Evolutionary conservation across 2,113 vertebrate genomes (phyloP).

Genomic region (Motacilla alba): DNA sequence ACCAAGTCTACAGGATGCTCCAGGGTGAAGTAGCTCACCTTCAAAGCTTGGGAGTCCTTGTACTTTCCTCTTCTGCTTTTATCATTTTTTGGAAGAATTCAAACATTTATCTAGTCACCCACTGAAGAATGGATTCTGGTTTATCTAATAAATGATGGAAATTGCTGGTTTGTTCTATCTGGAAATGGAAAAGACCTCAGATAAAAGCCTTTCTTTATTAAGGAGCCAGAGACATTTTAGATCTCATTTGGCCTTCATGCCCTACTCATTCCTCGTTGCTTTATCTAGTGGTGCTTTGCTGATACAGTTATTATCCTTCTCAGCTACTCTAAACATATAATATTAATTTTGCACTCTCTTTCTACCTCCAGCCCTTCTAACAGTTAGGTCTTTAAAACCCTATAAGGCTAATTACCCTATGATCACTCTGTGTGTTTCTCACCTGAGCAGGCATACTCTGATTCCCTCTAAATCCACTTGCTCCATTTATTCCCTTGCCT

Average conservation of each 20-base stretch:
- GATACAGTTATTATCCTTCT: slow-evolving; percentile 38
- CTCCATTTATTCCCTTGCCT: not conserved
- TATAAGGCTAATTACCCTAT: not conserved
- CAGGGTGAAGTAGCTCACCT: not conserved
- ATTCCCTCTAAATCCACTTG: not conserved
- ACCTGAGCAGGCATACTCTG: not conserved
- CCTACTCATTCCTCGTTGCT: not conserved
- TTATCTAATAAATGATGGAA: slow-evolving; percentile 56
- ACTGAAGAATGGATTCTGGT: slow-evolving; percentile 31
- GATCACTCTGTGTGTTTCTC: not conserved
- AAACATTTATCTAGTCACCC: slow-evolving; percentile 19
- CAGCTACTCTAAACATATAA: slow-evolving; percentile 9
- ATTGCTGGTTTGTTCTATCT: slow-evolving; percentile 31
- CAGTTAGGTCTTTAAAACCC: not conserved
- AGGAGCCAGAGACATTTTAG: slow-evolving; percentile 29
- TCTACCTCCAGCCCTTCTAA: not conserved
- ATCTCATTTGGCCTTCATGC: slow-evolving; percentile 36
- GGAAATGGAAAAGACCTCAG: slow-evolving; percentile 55
- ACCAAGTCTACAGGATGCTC: not conserved
- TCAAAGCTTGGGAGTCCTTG: not conserved
- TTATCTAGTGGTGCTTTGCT: slow-evolving; percentile 29
- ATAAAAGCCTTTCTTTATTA: slow-evolving; percentile 46
- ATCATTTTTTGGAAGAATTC: slow-evolving; percentile 4
- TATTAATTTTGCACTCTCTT: slow-evolving; percentile 14
- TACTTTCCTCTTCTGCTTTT: slow-evolving; percentile 6